Conservation (phyloP, 1,140 invertebrate species). For the Lutraria rhynchaena region DNA sequence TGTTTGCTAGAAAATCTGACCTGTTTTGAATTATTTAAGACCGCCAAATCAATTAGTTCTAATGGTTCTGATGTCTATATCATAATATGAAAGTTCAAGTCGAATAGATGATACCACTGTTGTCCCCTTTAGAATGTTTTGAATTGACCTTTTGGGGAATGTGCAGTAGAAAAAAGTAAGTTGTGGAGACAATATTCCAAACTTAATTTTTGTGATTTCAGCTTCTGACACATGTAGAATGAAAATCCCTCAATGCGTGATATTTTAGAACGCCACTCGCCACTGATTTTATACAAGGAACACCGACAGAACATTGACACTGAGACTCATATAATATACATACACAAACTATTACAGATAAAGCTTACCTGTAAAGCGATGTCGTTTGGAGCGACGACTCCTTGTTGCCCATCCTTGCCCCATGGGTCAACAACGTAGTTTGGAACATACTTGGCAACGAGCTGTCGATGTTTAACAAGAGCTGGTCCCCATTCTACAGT, state of each 20-base stretch:
- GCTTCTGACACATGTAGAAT: background rate
- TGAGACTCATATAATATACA: background rate
- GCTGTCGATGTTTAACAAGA: constrained; percentile 65
- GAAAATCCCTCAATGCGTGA: background rate
- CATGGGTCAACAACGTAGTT: constrained; percentile 63
- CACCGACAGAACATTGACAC: background rate
- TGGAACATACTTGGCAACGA: constrained; percentile 57
- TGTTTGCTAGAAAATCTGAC: too few species aligned
- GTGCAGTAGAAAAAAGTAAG: too few species aligned
- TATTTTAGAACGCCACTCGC: background rate
- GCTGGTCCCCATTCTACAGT: constrained; percentile 74
- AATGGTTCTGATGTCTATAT: too few species aligned
- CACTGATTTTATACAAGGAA: background rate
- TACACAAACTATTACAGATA: background rate
- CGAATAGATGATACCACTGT: too few species aligned
- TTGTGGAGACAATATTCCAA: too few species aligned
- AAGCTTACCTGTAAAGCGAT: constrained; percentile 52
- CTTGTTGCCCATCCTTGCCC: constrained; percentile 42
- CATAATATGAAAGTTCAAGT: too few species aligned
- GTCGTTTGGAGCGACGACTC: constrained; percentile 48
- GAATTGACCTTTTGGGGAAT: too few species aligned
- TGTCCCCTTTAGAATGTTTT: too few species aligned
- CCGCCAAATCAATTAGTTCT: too few species aligned
- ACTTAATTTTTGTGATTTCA: too few species aligned
- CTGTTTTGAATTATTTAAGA: too few species aligned